Evolutionary conservation across 2,888 invertebrate species (phyloP), one percentile per base, ranked within the genome.

Genomic region (Chelonus formosanus): DNA sequence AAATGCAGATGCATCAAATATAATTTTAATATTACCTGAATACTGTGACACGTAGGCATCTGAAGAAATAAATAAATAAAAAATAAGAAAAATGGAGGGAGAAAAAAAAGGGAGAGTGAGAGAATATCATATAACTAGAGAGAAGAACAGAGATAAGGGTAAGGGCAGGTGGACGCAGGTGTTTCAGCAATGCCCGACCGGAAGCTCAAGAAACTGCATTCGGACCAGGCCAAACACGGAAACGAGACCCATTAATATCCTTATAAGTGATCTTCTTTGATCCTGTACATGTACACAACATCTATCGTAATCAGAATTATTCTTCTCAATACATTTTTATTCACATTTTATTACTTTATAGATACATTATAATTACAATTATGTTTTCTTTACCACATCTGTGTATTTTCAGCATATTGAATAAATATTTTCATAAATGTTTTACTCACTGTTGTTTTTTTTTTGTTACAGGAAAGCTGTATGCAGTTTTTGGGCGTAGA

Each of bases 401-500:
- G 20, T 20, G 20, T 20, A 20, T 20, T 20, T 20, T 20, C 2
- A 20, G 1, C 2, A 20, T 20, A 20, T 20, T 20, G 2, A 20
- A 20, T 20, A 20, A 20, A 20, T 45, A 45, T 45, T 45, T 45
- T 45, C 45, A 45, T n/a, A n/a, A 45, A 45, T 1, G 7, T 7
- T 4, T 45, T n/a, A 45, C 1, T 45, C 4, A 53, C 8, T 5
- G 3, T 10, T 55, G 40, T 5, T n/a, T 36, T 59, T 68, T 69
- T 75, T 68, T 74, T 62, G 50, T 86, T 86, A 4, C 87, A 92
- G 95, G 95, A 53, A 93, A 92, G 86, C 89, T 96, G 83, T 98
- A 98, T 85, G 94, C 93, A 0, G 96, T 96, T 5, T 88, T 99
- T 73, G 92, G 92, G 5, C 90, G 92, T 68, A 89, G 97, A 47